These are phyloP conservation scores for Acanthosepion esculentum DNA, from an alignment of 2,888 invertebrate species.

Conservation along the genomic window DNA sequence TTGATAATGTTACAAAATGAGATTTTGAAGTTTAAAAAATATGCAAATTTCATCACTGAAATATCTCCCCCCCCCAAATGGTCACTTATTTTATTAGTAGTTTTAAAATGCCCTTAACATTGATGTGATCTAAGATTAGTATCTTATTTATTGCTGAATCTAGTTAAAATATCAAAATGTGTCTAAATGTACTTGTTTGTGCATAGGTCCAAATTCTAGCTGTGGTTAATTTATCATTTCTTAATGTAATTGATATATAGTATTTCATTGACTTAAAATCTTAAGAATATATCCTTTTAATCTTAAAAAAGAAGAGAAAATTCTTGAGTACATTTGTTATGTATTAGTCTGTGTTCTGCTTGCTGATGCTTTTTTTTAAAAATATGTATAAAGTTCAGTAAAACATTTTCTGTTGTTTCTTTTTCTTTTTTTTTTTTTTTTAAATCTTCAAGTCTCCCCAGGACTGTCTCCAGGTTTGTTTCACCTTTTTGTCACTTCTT, in stretches of 20 bases:
- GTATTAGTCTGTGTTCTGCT: not conserved
- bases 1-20: too few relatives aligned
- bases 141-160: not conserved
- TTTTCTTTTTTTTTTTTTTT: not conserved
- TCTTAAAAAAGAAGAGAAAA: not conserved
- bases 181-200: not conserved
- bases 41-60: too few relatives aligned
- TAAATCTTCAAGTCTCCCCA: slow-evolving; percentile 40
- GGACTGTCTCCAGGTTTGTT: slow-evolving; percentile 47
- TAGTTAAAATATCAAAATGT: not conserved
- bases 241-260: not conserved
- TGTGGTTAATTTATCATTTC: not conserved
- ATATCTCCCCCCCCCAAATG: too few relatives aligned
- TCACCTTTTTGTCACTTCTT: not conserved
- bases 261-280: not conserved
- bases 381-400: not conserved
- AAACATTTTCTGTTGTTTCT: slow-evolving; percentile 34
- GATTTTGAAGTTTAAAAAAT: too few relatives aligned
- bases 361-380: not conserved
- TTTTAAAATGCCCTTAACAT: too few relatives aligned
- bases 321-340: not conserved
- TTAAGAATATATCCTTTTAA: not conserved
- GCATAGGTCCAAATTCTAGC: not conserved
- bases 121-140: not conserved
- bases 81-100: too few relatives aligned